A percentile compares a stretch with the other conserved stretches of the same genome.
phyloP scores from a whole-genome alignment of 1,140 invertebrate genomes.

The Araneus ventricosus region DNA sequence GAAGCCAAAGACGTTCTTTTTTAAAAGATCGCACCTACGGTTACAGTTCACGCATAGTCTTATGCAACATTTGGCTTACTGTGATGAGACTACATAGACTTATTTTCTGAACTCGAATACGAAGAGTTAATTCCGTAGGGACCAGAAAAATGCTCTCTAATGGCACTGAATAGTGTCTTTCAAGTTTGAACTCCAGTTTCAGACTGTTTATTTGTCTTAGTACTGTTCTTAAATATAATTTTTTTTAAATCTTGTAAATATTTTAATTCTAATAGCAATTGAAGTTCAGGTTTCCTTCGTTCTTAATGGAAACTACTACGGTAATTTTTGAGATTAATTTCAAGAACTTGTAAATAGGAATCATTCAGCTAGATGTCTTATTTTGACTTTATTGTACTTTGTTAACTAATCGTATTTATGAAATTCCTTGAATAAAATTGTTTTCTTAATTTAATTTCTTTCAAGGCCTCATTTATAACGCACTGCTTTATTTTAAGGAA shows the following conservation, averaged over 20 bases:
- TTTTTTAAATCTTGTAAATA: slow-evolving; percentile 56
- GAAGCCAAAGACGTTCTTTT: neutral
- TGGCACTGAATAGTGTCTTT: slow-evolving; percentile 22
- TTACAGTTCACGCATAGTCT: neutral
- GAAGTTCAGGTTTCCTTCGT: neutral
- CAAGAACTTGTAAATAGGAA: slow-evolving; percentile 13
- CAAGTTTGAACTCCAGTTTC: neutral
- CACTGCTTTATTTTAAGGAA: too few species aligned
- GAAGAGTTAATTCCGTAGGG: slow-evolving; percentile 20
- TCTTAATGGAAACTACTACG: neutral
- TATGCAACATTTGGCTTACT: neutral
- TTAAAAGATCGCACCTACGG: neutral
- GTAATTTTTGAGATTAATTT: neutral
- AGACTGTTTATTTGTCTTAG: neutral
- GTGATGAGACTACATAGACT: slow-evolving; percentile 21
- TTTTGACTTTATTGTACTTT: slow-evolving; percentile 40
- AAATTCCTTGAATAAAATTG: slow-evolving; percentile 30
- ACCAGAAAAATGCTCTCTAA: slow-evolving; percentile 53
- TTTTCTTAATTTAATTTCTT: neutral
- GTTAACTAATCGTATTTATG: slow-evolving; percentile 37
- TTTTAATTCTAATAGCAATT: slow-evolving; percentile 13
- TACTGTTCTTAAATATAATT: slow-evolving; percentile 23
- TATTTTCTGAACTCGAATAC: neutral
- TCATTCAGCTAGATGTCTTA: neutral
- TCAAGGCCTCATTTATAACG: neutral